phyloP scores from a whole-genome alignment of 2,113 vertebrate genomes.

The Crotalus tigris region DNA sequence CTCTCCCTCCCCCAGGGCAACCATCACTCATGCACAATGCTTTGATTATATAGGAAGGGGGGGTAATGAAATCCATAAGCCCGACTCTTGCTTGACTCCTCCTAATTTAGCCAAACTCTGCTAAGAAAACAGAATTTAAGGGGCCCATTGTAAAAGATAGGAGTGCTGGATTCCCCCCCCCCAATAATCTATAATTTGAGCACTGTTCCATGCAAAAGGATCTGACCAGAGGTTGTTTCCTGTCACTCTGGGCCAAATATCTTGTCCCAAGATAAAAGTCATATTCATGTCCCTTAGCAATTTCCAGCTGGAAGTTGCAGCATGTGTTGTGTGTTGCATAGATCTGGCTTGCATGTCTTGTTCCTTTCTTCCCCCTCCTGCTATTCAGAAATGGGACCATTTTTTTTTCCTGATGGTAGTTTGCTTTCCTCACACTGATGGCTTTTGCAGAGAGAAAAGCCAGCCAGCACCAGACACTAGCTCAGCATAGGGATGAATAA shows the following conservation, averaged over 20 bases:
- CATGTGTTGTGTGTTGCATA: background rate
- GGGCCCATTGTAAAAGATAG: background rate
- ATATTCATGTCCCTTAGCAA: background rate
- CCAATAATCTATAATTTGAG: background rate
- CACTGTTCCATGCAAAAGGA: background rate
- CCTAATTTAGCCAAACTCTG: background rate
- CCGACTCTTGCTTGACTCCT: background rate
- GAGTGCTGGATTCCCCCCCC: background rate
- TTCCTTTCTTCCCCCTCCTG: background rate
- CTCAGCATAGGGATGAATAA: background rate
- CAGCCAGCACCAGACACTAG: background rate
- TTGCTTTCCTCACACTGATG: background rate
- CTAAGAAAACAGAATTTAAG: background rate
- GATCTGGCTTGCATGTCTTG: background rate
- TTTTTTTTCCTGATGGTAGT: background rate
- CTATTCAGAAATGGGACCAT: background rate
- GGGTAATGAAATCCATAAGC: background rate
- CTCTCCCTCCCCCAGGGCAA: no score
- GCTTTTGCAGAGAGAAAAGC: slow-evolving; percentile 1
- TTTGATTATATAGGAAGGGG: background rate
- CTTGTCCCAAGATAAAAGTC: background rate
- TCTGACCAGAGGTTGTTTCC: background rate
- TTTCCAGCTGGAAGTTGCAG: background rate
- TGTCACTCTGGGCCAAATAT: background rate
- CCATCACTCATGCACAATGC: background rate